These are phyloP conservation scores for Globodera ellingtonae DNA, from an alignment of 1,140 invertebrate species.

Conservation along the genomic window DNA sequence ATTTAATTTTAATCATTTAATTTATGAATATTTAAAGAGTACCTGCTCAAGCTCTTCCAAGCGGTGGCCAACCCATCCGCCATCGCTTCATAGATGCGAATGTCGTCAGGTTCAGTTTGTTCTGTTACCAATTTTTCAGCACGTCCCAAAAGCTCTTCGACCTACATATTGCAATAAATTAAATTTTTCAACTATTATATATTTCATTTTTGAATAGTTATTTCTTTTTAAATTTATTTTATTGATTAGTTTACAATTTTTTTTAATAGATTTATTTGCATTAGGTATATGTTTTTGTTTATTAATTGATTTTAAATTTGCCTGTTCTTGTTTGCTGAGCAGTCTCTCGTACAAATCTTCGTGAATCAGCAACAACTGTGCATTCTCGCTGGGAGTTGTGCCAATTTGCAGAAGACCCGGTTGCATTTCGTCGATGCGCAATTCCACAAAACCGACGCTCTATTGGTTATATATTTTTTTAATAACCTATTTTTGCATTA, in stretches of 20 bases:
- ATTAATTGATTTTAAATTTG: neutral
- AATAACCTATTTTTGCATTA: too few species aligned
- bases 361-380: conserved; percentile 77
- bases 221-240: too few species aligned
- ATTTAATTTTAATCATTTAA: neutral
- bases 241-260: neutral
- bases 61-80: conserved; percentile 82
- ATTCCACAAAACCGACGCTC: conserved; percentile 80
- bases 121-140: conserved; percentile 81
- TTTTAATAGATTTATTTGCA: neutral
- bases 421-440: conserved; percentile 82
- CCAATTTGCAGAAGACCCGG: conserved; percentile 82
- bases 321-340: conserved; percentile 31
- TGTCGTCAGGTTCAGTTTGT: conserved; percentile 74
- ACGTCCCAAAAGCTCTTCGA: conserved; percentile 82
- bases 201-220: too few species aligned
- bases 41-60: conserved; percentile 81
- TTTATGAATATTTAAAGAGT: neutral
- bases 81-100: conserved; percentile 82
- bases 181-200: too few species aligned
- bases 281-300: too few species aligned
- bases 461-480: conserved; percentile 64
- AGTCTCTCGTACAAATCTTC: conserved; percentile 81
- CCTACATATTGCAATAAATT: conserved; percentile 67
- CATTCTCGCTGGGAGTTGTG: conserved; percentile 76